Evolutionary conservation across 2,797 vertebrate genomes (phyloP).

Genomic region (Spinus pinus): DNA sequence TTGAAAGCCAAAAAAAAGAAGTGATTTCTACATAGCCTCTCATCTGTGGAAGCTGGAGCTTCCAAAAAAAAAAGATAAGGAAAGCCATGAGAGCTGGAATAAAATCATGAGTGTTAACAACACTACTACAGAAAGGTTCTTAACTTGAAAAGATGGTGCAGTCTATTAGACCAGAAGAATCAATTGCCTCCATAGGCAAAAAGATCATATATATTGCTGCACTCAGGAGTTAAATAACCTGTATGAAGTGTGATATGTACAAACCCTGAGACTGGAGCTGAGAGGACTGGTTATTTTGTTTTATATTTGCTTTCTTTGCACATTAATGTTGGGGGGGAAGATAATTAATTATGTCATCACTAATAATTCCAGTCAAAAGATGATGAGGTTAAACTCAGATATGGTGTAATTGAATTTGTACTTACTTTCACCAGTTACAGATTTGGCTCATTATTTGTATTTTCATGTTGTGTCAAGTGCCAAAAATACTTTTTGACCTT

Average conservation of each 20-base stretch:
- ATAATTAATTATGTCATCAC: not conserved
- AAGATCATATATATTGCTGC: not conserved
- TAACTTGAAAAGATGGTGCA: not conserved
- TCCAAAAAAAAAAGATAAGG: not conserved
- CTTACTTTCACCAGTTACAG: not conserved
- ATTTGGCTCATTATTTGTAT: not conserved
- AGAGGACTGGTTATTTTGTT: not conserved
- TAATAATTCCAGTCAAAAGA: not conserved
- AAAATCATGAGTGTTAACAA: not conserved
- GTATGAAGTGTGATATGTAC: not conserved
- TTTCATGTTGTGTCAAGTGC: not conserved
- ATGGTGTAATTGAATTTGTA: not conserved
- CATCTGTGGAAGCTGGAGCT: not conserved
- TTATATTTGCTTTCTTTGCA: not conserved
- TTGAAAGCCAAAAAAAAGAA: not conserved
- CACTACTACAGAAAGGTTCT: not conserved
- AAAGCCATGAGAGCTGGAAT: not conserved
- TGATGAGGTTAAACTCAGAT: not conserved
- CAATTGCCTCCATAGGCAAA: not conserved
- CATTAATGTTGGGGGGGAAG: accelerated
- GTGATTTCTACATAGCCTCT: not conserved
- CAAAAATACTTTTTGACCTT: not conserved
- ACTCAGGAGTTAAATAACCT: not conserved
- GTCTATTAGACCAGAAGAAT: not conserved
- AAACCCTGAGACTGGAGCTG: not conserved